These are phyloP conservation scores for Sigmodon hispidus DNA, from an alignment of 2,113 vertebrate species.

Conservation along the genomic window DNA sequence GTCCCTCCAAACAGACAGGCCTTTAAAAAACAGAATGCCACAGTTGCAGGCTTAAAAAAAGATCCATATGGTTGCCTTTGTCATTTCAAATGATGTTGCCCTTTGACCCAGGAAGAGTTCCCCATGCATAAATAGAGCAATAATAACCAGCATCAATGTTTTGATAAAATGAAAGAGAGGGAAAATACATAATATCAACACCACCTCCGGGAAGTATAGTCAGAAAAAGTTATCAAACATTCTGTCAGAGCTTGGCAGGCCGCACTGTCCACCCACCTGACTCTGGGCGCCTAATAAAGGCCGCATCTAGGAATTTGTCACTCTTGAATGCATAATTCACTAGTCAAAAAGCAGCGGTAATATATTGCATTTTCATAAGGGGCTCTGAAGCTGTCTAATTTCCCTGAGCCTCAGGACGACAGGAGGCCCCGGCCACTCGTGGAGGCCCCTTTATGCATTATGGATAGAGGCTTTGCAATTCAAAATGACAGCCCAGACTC, in stretches of 20 bases:
- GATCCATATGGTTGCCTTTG: constrained; percentile 56
- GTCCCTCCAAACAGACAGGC: background rate
- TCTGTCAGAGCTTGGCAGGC: constrained; percentile 84
- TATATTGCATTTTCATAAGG: constrained; percentile 88
- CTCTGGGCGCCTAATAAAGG: constrained; percentile 85
- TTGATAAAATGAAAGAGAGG: constrained; percentile 79
- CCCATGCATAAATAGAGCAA: constrained; percentile 77
- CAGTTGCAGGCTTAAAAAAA: constrained; percentile 44
- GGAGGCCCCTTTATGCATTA: constrained; percentile 84
- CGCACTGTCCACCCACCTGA: constrained; percentile 75
- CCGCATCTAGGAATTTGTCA: constrained; percentile 85
- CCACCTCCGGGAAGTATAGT: constrained; percentile 85
- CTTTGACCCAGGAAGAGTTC: constrained; percentile 79
- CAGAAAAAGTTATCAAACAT: constrained; percentile 86
- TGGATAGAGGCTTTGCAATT: constrained; percentile 84
- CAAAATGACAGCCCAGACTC: constrained; percentile 78
- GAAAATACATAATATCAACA: constrained; percentile 82
- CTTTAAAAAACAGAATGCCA: constrained; percentile 26
- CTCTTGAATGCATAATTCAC: constrained; percentile 88
- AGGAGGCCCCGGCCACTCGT: constrained; percentile 71
- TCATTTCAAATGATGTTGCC: constrained; percentile 73
- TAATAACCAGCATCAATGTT: constrained; percentile 74
- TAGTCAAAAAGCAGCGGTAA: constrained; percentile 83
- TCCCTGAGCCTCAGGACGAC: constrained; percentile 83
- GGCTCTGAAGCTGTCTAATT: constrained; percentile 87